Evolutionary conservation across 2,888 invertebrate genomes (phyloP).

Genomic region (Linhomoeus sp.): DNA sequence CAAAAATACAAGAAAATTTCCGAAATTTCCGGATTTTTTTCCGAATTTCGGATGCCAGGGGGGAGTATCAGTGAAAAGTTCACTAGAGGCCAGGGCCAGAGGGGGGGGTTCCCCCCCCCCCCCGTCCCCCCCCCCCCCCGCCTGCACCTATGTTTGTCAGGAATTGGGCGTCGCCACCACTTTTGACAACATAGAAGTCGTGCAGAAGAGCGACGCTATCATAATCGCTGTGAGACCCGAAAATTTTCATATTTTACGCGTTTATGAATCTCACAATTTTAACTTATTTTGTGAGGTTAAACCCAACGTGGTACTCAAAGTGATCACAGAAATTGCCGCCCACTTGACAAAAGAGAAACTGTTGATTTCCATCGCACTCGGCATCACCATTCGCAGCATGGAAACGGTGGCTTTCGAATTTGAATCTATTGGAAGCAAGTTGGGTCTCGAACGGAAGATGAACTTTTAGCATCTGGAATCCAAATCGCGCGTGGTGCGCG

Average conservation of each 20-base stretch:
- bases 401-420: constrained; percentile 50
- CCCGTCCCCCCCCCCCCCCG: no score
- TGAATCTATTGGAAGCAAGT: no score
- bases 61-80: no score
- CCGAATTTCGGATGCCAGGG: no score
- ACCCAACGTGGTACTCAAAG: constrained; percentile 58
- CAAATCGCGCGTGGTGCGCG: constrained; percentile 28
- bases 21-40: no score
- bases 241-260: no score
- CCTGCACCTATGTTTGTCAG: constrained; percentile 33
- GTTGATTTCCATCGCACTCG: constrained; percentile 79
- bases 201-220: constrained; percentile 57
- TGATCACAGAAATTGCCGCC: constrained; percentile 49
- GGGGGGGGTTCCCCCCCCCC: no score
- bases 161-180: constrained; percentile 53
- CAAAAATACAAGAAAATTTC: no score
- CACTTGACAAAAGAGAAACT: constrained; percentile 43
- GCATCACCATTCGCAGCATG: constrained; percentile 53
- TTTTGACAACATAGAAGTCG: constrained; percentile 57
- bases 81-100: no score
- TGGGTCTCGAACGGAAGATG: neutral
- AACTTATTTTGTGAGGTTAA: no score
- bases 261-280: no score
- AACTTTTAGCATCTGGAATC: constrained; percentile 37
- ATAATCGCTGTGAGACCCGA: no score